Conservation (phyloP, 1,140 invertebrate species). For the Ylistrum balloti region DNA sequence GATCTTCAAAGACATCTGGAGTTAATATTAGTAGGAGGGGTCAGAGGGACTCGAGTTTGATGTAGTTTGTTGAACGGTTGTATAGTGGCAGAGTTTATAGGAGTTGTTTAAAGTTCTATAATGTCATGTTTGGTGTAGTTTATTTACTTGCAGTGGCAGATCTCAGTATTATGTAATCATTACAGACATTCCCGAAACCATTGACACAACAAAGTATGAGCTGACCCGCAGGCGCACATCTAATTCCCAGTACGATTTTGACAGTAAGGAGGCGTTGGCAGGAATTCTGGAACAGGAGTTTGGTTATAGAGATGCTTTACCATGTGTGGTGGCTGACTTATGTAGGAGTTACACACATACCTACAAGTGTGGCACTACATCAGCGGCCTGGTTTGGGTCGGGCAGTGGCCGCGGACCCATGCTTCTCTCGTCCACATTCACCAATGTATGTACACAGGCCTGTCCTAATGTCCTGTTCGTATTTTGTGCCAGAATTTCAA, state of each 20-base stretch:
- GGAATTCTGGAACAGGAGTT: constrained; percentile 78
- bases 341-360: constrained; percentile 60
- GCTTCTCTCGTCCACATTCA: constrained; percentile 71
- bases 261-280: constrained; percentile 64
- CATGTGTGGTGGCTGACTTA: constrained; percentile 65
- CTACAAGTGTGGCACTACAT: constrained; percentile 59
- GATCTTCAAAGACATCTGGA: too few relatives aligned
- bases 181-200: constrained; percentile 62
- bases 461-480: too few relatives aligned
- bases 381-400: constrained; percentile 72
- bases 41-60: too few relatives aligned
- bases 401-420: constrained; percentile 74
- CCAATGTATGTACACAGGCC: constrained; percentile 68
- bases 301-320: constrained; percentile 76
- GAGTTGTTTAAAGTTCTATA: too few relatives aligned
- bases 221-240: constrained; percentile 64
- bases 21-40: too few relatives aligned
- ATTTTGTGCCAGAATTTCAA: too few relatives aligned
- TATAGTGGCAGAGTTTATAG: too few relatives aligned
- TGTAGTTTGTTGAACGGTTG: too few relatives aligned
- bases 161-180: background rate
- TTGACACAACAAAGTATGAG: constrained; percentile 58
- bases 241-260: constrained; percentile 72
- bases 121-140: too few relatives aligned
- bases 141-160: background rate